Evolutionary conservation across 2,888 invertebrate species (phyloP), one percentile per base, ranked within the genome.

Genomic region (Eupithecia vulgata): DNA sequence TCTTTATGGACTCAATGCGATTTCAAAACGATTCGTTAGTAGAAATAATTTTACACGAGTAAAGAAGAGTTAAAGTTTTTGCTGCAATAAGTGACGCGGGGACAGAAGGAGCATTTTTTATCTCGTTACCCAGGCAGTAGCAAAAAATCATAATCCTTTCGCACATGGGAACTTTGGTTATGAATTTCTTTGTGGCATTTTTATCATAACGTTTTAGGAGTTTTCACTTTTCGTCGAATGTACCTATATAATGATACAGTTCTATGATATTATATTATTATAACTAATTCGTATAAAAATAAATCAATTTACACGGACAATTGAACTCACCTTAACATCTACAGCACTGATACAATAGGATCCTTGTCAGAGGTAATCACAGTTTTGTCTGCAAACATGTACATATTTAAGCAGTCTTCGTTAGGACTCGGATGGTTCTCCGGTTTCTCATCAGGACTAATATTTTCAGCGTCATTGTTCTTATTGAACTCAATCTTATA

Each of bases 321-420:
- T 30, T 30, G 30, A 30, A 30, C 93, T 91, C 82, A 93, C 93
- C 90, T 77, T 73, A 82, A 64, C 78, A 82, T 80, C 85, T 92
- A 94, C 83, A 94, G 85, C 71, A 91, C 92, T 71, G 94, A 94
- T 62, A 94, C 94, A 78, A 94, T 93, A 13, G 93, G 94, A 78
- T 92, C 92, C 85, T 91, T 94, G 85, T 94, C 93, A 69, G 93
- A 92, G 45, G 88, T 85, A 76, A 84, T 85, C 73, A 90, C 85
- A 82, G 93, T 85, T 82, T 94, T 93, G 87, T 94, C 94, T 82
- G 88, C 91, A 85, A 93, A 91, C 93, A 93, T 93, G 80, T 92
- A 93, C 94, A 94, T 93, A 84, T 92, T 92, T 81, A 94, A 88
- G 77, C 91, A 91, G 90, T 93, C 92, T 90, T 93, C 92, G 48